Percentiles rank a stretch among this genome's conserved stretches.
Evolutionary conservation across 2,113 vertebrate genomes (phyloP).

Genomic region (Mus spicilegus): DNA sequence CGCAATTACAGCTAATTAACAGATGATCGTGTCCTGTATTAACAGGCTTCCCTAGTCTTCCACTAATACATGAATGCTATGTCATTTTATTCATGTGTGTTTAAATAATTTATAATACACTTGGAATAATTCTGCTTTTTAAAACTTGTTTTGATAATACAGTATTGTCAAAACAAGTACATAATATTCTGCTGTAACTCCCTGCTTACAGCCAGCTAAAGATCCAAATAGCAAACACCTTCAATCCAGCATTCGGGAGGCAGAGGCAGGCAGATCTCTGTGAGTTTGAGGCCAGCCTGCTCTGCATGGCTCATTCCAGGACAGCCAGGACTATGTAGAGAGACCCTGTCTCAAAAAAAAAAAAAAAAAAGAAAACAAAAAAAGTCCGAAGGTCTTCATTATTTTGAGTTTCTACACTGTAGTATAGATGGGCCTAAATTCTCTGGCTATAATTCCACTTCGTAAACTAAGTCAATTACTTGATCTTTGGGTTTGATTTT

Average conservation of each 20-base stretch:
- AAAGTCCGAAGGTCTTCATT: background rate
- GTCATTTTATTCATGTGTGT: slow-evolving; percentile 81
- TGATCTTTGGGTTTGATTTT: slow-evolving; percentile 38
- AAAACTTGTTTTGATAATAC: slow-evolving; percentile 50
- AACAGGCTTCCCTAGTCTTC: slow-evolving; percentile 82
- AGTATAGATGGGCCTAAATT: slow-evolving; percentile 36
- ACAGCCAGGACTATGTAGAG: background rate
- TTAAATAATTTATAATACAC: slow-evolving; percentile 53
- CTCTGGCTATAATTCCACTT: background rate
- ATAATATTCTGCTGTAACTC: background rate
- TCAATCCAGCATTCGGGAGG: background rate
- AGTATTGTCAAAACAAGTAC: slow-evolving; percentile 13
- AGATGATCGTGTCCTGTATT: slow-evolving; percentile 82
- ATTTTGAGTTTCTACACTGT: background rate
- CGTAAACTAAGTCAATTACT: background rate
- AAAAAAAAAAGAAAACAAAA: background rate
- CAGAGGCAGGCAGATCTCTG: background rate
- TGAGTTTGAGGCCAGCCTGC: background rate
- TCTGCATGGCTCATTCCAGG: background rate
- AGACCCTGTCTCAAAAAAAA: background rate
- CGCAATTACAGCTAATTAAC: slow-evolving; percentile 95
- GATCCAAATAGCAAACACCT: background rate
- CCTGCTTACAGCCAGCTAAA: background rate
- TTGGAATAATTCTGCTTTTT: slow-evolving; percentile 58
- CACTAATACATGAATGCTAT: slow-evolving; percentile 82